Base-by-base conservation (phyloP, 2,888 invertebrate species). In the Cinara cedri region DNA sequence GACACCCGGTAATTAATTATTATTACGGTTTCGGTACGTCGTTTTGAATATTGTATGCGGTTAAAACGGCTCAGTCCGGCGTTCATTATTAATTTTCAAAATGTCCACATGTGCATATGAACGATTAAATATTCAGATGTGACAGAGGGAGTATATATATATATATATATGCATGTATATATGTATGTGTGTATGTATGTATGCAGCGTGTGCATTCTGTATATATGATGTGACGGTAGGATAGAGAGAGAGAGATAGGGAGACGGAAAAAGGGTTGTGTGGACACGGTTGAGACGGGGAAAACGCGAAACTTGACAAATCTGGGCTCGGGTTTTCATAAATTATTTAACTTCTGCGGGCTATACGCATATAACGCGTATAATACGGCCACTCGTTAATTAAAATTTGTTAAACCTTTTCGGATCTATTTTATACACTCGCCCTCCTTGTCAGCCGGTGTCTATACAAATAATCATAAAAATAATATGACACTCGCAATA, bases 1-100 rank as follows among this genome's bases (percentile, higher is more conserved):
- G 78, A 66, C 76, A 57, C 51, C 60, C 70, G 60, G 57, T 78
- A 78, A 78, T 78, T 78, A 78, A 78, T 78, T 78, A 78, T 78
- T 78, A 70, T 78, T 78, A 78, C 78, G 78, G 68, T 78, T 66
- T 78, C 49, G 70, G 70, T 70, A 60, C 78, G 78, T 78, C 78
- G 57, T 78, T 78, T 78, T 78, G 78, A 78, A 78, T 78, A 78
- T 78, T 78, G 70, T 78, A 70, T 70, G 78, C 57, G 78, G 78
- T 78, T 78, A 78, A 78, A 78, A 70, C 68, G 49, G 68, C 68
- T 68, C 21, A 21, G 57, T 10, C 57, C 46, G 6, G 66, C 46
- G 57, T 78, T 78, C 78, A 78, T 78, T 78, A 68, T 78, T 78
- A 78, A 78, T 78, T 78, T 78, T 78, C 78, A 42, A 70, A 78